Base-by-base conservation (phyloP, 2,797 vertebrate species). In the Sebastes diaconus region DNA sequence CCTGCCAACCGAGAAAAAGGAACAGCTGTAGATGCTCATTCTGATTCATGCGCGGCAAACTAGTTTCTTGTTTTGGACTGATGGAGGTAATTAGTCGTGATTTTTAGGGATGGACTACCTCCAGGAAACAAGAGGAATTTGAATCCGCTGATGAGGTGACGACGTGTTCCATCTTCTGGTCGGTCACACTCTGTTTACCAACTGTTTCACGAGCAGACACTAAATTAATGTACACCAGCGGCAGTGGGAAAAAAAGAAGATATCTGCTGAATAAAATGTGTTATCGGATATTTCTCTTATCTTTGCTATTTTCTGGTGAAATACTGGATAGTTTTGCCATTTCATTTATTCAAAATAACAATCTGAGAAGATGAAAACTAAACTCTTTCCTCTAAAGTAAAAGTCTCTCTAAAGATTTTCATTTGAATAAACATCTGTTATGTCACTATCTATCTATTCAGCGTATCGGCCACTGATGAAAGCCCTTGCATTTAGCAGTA, bases 21-120 rank as follows among this genome's bases (percentile, higher is more conserved):
- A 91, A 85, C 83, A 91, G 83, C 87, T 86, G 88, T 79, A 88
- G 77, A 80, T 68, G 73, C 67, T 90, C 86, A 75, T 79, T 87
- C 77, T 63, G 77, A 90, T 81, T 90, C 80, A 84, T 78, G 46
- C 24, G 71, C 69, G 54, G 73, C 68, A 90, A 81, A 87, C 74
- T 78, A 74, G 68, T 70, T 69, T 69, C 81, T 80, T 77, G 69
- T 85, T 85, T 83, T 85, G 75, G 66, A 86, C 84, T 73, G 75
- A 80, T 84, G 79, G 65, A 79, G 54, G 69, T 75, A 86, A 87
- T 90, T 86, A 87, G 72, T 65, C 1, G 22, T 79, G 73, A 85
- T 85, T 83, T 79, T 77, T 63, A 52, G 52, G 65, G 80, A 78
- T 80, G 13, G 59, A 34, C 27, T 42, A 50, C n/a, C 68, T 83